Conservation (phyloP, 2,113 vertebrate species). For the Hylia prasina region DNA sequence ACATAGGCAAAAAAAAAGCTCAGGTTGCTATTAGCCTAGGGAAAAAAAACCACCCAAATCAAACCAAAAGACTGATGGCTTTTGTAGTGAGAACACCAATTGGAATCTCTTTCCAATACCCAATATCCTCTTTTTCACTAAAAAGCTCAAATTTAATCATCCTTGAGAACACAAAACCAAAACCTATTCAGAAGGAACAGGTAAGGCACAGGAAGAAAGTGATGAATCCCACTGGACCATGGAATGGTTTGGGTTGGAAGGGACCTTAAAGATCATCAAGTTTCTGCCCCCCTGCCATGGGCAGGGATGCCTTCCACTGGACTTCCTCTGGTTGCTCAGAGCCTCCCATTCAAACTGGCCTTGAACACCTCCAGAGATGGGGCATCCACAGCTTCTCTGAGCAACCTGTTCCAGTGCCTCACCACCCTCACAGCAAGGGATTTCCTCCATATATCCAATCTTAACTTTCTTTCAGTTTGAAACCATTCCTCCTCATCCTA, state of each 20-base stretch:
- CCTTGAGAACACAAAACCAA: background rate
- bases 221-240: background rate
- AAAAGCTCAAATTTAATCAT: background rate
- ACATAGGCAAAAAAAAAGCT: background rate
- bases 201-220: background rate
- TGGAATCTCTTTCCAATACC: background rate
- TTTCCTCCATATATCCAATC: background rate
- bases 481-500: background rate
- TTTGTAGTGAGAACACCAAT: background rate
- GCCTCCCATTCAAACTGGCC: background rate
- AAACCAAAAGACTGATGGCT: background rate
- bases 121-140: background rate
- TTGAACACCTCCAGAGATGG: background rate
- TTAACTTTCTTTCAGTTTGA: background rate
- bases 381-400: background rate
- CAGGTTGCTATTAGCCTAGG: background rate
- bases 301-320: background rate
- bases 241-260: background rate
- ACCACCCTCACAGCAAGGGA: background rate
- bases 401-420: background rate
- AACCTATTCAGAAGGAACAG: background rate
- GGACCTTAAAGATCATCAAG: fast-evolving
- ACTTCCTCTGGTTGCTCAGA: background rate
- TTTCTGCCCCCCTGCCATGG: background rate
- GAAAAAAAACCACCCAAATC: background rate